phyloP scores from a whole-genome alignment of 2,888 invertebrate species.

The Candidula unifasciata region DNA sequence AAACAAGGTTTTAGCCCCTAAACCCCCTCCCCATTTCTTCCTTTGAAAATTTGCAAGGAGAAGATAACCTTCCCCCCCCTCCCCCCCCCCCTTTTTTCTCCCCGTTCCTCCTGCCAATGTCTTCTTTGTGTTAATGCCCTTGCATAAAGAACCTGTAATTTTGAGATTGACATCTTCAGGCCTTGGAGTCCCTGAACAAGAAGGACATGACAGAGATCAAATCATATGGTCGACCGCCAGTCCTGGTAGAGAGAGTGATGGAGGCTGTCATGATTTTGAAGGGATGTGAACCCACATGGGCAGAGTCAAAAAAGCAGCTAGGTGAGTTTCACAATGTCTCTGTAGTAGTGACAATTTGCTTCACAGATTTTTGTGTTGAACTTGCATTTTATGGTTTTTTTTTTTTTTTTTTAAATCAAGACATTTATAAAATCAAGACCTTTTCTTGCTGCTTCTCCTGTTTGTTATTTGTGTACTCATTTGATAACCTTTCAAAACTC shows the following conservation, averaged over 20 bases:
- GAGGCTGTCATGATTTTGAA: conserved; percentile 91
- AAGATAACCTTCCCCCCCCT: too few relatives aligned
- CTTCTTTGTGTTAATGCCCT: too few relatives aligned
- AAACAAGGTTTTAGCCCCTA: too few relatives aligned
- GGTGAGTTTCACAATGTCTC: conserved; percentile 78
- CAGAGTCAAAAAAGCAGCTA: conserved; percentile 90
- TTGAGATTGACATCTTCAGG: conserved; percentile 56
- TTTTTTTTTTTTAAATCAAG: neutral
- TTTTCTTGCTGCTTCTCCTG: neutral
- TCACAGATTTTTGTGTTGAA: neutral
- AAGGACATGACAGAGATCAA: conserved; percentile 88
- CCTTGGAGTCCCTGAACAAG: conserved; percentile 76
- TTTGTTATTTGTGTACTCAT: too few relatives aligned
- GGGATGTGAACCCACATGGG: conserved; percentile 89
- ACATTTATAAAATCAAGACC: neutral
- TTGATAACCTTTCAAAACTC: too few relatives aligned
- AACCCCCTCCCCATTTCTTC: too few relatives aligned
- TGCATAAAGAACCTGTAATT: too few relatives aligned
- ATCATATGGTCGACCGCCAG: conserved; percentile 91
- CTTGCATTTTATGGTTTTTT: neutral
- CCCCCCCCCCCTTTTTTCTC: too few relatives aligned
- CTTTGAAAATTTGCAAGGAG: too few relatives aligned
- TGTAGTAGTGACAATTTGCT: neutral
- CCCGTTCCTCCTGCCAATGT: too few relatives aligned
- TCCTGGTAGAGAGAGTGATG: conserved; percentile 89